These are phyloP conservation scores for Pteromalus puparum DNA, from an alignment of 1,140 invertebrate genomes.

Conservation along the genomic window DNA sequence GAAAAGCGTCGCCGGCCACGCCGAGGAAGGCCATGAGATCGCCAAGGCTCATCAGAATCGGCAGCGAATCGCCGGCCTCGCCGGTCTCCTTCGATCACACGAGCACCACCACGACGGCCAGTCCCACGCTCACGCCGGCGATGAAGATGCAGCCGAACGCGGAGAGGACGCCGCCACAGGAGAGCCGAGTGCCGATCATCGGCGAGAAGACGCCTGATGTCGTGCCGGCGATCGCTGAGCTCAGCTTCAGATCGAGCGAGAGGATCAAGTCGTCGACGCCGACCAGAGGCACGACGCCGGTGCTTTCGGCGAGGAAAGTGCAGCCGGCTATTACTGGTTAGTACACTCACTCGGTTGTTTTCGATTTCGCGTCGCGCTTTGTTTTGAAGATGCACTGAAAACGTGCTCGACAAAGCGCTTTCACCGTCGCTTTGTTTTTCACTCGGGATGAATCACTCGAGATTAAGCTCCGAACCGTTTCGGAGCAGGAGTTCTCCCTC, in stretches of 20 bases:
- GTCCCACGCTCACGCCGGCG: not conserved
- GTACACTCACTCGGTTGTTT: too few species aligned
- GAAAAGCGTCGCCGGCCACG: slow-evolving; percentile 64
- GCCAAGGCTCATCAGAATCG: not conserved
- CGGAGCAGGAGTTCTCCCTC: too few species aligned
- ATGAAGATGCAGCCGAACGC: slow-evolving; percentile 19
- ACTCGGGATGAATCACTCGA: too few species aligned
- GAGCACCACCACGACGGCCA: not conserved
- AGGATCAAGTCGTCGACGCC: slow-evolving; percentile 63
- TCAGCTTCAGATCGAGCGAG: slow-evolving; percentile 57
- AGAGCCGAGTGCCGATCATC: slow-evolving; percentile 65
- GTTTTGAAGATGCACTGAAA: too few species aligned
- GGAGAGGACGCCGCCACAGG: slow-evolving; percentile 69
- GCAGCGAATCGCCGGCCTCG: not conserved
- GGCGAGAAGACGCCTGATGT: slow-evolving; percentile 60
- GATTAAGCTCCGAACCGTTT: too few species aligned
- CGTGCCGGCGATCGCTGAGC: slow-evolving; percentile 38
- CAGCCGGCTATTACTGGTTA: slow-evolving; percentile 71
- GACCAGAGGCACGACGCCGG: slow-evolving; percentile 55
- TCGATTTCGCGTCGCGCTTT: too few species aligned
- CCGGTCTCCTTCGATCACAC: not conserved
- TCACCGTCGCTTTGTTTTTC: too few species aligned
- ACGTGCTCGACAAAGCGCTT: too few species aligned
- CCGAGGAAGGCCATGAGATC: slow-evolving; percentile 54
- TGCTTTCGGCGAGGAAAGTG: slow-evolving; percentile 61